Percentiles rank a stretch among this genome's conserved stretches.
These are phyloP conservation scores for Mycalesis mineus DNA, from an alignment of 2,888 invertebrate species.

Conservation along the genomic window DNA sequence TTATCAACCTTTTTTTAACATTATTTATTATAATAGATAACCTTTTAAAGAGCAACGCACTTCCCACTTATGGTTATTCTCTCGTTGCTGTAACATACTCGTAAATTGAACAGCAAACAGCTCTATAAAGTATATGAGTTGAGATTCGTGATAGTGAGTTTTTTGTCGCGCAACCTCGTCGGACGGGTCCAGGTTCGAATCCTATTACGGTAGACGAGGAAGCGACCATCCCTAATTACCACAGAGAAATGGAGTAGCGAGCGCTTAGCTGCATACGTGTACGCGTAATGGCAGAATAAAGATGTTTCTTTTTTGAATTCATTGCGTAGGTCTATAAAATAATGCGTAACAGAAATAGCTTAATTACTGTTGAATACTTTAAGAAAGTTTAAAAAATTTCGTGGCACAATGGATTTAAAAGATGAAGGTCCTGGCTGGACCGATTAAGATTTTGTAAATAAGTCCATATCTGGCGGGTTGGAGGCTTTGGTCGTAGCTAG, in stretches of 20 bases:
- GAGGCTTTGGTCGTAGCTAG: too few species aligned
- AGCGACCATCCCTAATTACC: slow-evolving; percentile 47
- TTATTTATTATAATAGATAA: not conserved
- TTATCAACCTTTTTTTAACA: too few species aligned
- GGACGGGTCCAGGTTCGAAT: slow-evolving; percentile 11
- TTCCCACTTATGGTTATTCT: not conserved
- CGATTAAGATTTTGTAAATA: too few species aligned
- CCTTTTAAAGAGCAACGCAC: not conserved
- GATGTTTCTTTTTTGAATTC: not conserved
- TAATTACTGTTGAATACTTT: too few species aligned
- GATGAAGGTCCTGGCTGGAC: too few species aligned
- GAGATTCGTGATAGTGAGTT: slow-evolving; percentile 15
- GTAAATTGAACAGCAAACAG: slow-evolving; percentile 2
- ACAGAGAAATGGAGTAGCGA: slow-evolving; percentile 54
- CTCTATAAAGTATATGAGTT: slow-evolving; percentile 11
- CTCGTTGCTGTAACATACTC: slow-evolving; percentile 3
- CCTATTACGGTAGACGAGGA: slow-evolving; percentile 22
- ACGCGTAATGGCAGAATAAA: not conserved
- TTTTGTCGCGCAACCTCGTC: slow-evolving; percentile 14
- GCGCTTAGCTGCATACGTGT: not conserved
- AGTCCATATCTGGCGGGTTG: too few species aligned
- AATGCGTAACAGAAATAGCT: too few species aligned
- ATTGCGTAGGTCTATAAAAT: too few species aligned
- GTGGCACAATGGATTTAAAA: too few species aligned
- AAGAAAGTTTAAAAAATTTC: too few species aligned